Conservation (phyloP, 2,113 vertebrate genomes). For the Elephas maximus region DNA sequence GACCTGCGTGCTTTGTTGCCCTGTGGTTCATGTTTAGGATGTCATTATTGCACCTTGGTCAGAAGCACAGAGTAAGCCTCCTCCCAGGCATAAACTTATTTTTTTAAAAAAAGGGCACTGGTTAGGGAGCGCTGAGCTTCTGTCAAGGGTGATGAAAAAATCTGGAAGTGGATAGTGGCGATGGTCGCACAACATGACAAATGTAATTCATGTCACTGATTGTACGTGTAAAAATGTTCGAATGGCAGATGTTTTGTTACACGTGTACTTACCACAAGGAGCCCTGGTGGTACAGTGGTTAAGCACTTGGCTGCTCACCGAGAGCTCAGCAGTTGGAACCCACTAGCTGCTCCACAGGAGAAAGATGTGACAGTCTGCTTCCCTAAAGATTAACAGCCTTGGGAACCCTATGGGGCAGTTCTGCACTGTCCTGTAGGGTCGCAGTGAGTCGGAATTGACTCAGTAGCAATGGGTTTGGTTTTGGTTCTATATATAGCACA, state of each 20-base stretch:
- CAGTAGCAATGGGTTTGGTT: too few species aligned
- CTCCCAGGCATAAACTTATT: background rate
- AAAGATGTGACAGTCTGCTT: too few species aligned
- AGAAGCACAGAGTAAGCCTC: background rate
- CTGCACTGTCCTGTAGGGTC: too few species aligned
- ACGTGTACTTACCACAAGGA: background rate
- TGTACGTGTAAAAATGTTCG: background rate
- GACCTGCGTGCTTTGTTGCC: background rate
- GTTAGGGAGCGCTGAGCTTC: background rate
- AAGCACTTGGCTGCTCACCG: too few species aligned
- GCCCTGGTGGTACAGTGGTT: too few species aligned
- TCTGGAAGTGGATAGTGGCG: background rate
- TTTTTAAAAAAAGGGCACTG: background rate
- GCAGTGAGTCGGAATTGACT: too few species aligned
- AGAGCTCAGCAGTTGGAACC: too few species aligned
- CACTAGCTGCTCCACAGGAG: too few species aligned
- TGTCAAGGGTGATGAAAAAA: background rate
- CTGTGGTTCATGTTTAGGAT: background rate
- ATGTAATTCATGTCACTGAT: background rate
- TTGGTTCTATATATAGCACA: too few species aligned
- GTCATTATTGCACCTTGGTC: background rate
- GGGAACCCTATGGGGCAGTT: too few species aligned
- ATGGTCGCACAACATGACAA: background rate
- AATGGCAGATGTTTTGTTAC: background rate
- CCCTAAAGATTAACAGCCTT: too few species aligned